Evolutionary conservation across 1,140 invertebrate genomes (phyloP).

Genomic region (Drosophila kohkoa): DNA sequence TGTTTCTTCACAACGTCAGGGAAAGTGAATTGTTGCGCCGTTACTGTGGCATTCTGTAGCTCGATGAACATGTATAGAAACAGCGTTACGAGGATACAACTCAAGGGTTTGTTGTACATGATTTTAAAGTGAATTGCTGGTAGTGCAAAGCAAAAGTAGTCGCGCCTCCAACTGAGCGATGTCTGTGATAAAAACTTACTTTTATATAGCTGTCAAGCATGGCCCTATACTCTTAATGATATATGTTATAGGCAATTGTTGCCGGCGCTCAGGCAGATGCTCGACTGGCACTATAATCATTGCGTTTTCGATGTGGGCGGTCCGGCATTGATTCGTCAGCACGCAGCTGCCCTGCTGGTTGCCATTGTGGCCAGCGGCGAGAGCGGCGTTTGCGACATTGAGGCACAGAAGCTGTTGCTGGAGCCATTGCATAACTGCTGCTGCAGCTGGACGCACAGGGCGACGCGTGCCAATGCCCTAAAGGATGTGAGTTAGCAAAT

Average conservation of each 20-base stretch:
- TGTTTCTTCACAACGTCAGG: constrained; percentile 58
- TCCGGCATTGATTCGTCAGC: constrained; percentile 73
- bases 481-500: constrained; percentile 65
- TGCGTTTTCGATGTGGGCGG: constrained; percentile 73
- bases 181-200: constrained; percentile 3
- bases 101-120: constrained; percentile 45
- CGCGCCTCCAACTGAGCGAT: constrained; percentile 38
- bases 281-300: constrained; percentile 84
- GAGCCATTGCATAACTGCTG: constrained; percentile 74
- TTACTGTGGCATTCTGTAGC: constrained; percentile 10
- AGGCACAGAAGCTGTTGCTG: constrained; percentile 57
- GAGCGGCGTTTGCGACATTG: constrained; percentile 59
- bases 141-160: constrained; percentile 1
- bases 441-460: constrained; percentile 78
- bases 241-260: constrained; percentile 73
- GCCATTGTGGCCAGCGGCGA: constrained; percentile 66
- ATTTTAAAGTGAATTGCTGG: background rate
- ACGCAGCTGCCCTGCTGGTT: constrained; percentile 78
- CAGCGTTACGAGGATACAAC: constrained; percentile 31
- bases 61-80: constrained; percentile 24
- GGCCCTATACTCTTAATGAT: constrained; percentile 9
- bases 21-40: constrained; percentile 43
- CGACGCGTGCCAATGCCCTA: constrained; percentile 32
- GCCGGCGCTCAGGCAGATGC: constrained; percentile 73
- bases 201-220: constrained; percentile 53